Percentiles rank a stretch among this genome's conserved stretches.
Conservation (phyloP, 2,113 vertebrate genomes). For the Crotalus viridis region DNA sequence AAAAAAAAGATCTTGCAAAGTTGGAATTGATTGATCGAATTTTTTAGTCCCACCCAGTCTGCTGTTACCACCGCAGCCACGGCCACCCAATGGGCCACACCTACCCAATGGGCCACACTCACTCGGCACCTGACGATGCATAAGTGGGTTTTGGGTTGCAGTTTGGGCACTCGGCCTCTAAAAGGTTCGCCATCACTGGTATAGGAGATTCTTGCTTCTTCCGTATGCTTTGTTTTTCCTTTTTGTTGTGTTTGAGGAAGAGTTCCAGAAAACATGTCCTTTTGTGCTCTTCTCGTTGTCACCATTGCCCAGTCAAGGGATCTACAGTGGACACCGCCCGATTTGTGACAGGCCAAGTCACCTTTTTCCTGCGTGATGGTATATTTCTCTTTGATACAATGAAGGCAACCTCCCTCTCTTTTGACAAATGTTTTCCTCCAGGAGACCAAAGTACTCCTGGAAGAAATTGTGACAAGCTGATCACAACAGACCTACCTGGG, state of each 20-base stretch:
- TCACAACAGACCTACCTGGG: background rate
- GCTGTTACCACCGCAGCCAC: too few species aligned
- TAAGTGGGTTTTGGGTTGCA: too few species aligned
- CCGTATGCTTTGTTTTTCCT: accelerated
- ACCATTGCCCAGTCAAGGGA: background rate
- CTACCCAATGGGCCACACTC: too few species aligned
- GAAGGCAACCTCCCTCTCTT: background rate
- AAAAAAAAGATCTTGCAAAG: too few species aligned
- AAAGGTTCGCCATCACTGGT: background rate
- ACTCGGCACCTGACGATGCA: too few species aligned
- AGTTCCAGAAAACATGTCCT: background rate
- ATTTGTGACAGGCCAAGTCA: background rate
- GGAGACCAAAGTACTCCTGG: background rate
- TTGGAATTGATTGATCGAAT: too few species aligned
- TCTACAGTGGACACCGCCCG: background rate
- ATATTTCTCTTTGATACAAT: background rate
- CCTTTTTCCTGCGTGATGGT: background rate
- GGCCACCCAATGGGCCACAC: too few species aligned
- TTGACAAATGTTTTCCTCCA: background rate
- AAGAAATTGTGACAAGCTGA: background rate
- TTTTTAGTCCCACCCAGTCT: too few species aligned
- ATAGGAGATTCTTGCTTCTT: background rate
- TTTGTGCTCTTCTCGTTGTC: background rate
- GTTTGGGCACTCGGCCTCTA: too few species aligned
- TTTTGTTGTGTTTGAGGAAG: background rate